Percentiles rank a stretch among this genome's conserved stretches.
These are phyloP conservation scores for Oxygymnocypris stewartii DNA, from an alignment of 2,113 vertebrate genomes.

Conservation along the genomic window DNA sequence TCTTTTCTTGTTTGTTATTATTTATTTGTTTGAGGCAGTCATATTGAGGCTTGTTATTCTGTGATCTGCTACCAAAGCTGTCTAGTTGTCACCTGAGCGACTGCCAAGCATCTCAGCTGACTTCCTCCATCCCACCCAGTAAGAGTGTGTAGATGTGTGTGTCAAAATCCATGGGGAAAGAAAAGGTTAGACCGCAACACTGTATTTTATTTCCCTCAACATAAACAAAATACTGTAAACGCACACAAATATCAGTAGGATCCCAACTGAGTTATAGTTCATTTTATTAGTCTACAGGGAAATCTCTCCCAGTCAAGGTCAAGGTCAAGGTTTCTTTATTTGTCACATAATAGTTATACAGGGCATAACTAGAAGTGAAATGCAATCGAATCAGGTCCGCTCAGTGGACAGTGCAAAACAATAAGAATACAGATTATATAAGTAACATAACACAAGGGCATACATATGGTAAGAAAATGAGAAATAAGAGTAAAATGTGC, in stretches of 20 bases:
- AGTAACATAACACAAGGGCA: no score
- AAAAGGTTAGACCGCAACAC: constrained; percentile 37
- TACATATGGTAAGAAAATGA: no score
- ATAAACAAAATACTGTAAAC: constrained; percentile 23
- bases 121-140: constrained; percentile 40
- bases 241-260: not conserved
- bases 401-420: no score
- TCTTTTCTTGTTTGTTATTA: constrained; percentile 37
- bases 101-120: constrained; percentile 49
- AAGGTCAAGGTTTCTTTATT: no score
- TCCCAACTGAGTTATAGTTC: constrained; percentile 17
- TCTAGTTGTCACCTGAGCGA: constrained; percentile 53
- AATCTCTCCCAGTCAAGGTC: constrained; percentile 19
- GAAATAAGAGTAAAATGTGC: no score
- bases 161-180: constrained; percentile 7
- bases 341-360: no score
- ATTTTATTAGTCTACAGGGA: constrained; percentile 37
- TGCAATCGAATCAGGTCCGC: no score
- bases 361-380: no score
- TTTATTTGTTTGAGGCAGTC: constrained; percentile 51
- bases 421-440: no score
- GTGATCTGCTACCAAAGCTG: constrained; percentile 54
- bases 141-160: constrained; percentile 37
- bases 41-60: constrained; percentile 51
- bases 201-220: constrained; percentile 17